Evolutionary conservation across 2,888 invertebrate genomes (phyloP), one percentile per base, ranked within the genome.

Genomic region (Ophion ellenae): DNA sequence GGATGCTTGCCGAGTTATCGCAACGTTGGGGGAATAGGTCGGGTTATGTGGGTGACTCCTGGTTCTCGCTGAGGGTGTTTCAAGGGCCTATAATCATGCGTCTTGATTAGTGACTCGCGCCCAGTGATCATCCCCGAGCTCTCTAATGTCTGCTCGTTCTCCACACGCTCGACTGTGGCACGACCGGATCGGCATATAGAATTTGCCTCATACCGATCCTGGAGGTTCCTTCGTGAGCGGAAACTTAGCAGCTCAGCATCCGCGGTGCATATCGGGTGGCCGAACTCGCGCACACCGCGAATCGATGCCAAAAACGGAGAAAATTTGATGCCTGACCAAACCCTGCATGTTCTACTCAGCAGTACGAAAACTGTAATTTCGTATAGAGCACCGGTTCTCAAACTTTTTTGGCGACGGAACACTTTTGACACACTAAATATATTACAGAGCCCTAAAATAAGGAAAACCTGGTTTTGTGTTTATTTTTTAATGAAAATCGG

Each of bases 31-130:
- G 69, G 77, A 69, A 84, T 64, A 67, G 66, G 63, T 69, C 53
- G 69, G 59, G 70, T 14, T 59, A 71, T 61, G 79, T 70, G 53
- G 64, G 70, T 76, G 70, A 79, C 70, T 84, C 40, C 67, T 81
- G 67, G 73, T 69, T 81, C 73, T 74, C 85, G 88, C 89, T 88
- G 87, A 88, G 90, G 90, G 90, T 89, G 91, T 90, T 77, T 91
- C 89, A 87, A 91, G 92, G 93, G 92, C 91, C 94, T 94, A 93
- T 94, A 94, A 94, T 94, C 94, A 93, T 93, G 93, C 91, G 91
- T 93, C 94, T 93, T 93, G 94, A 94, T 94, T 94, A 94, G 93
- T 93, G 91, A 91, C 89, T 89, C 81, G 92, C 90, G 92, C 93
- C 93, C 92, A 93, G 93, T 94, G 93, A 94, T 94, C 93, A 94